Conservation (phyloP, 2,888 invertebrate genomes). For the Drosophila neutralis region DNA sequence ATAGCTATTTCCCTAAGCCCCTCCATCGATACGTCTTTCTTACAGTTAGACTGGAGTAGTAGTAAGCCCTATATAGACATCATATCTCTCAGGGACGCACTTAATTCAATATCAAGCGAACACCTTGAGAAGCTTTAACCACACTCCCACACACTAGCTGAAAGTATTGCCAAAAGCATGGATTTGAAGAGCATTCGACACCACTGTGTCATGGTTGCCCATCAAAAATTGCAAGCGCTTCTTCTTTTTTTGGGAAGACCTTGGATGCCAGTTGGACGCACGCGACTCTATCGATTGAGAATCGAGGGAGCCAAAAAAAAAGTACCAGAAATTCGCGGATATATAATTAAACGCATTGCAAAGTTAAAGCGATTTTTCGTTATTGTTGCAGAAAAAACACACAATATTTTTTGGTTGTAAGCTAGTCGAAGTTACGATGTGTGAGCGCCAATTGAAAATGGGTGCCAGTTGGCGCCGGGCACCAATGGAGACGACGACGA, state of each 20-base stretch:
- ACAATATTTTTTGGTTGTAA: background rate
- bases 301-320: slow-evolving; percentile 18
- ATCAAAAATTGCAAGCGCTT: slow-evolving; percentile 38
- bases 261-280: slow-evolving; percentile 59
- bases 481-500: slow-evolving; percentile 37
- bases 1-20: background rate
- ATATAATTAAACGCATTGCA: slow-evolving; percentile 72
- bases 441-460: slow-evolving; percentile 76
- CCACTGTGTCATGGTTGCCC: slow-evolving; percentile 31
- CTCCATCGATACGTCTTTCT: too few species aligned
- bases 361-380: slow-evolving; percentile 50
- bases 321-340: slow-evolving; percentile 18
- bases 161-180: background rate
- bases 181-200: slow-evolving; percentile 6
- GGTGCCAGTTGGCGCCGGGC: slow-evolving; percentile 49
- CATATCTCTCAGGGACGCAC: background rate
- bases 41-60: fast-evolving
- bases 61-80: fast-evolving
- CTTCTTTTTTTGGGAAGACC: slow-evolving; percentile 38
- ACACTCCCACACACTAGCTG: background rate
- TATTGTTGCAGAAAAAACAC: slow-evolving; percentile 15
- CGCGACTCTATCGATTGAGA: slow-evolving; percentile 60
- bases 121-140: background rate
- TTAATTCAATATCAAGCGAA: background rate
- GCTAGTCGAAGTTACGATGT: slow-evolving; percentile 69